Percentiles rank a stretch among this genome's conserved stretches.
These are phyloP conservation scores for Macquaria australasica DNA, from an alignment of 2,113 vertebrate genomes.

Conservation along the genomic window DNA sequence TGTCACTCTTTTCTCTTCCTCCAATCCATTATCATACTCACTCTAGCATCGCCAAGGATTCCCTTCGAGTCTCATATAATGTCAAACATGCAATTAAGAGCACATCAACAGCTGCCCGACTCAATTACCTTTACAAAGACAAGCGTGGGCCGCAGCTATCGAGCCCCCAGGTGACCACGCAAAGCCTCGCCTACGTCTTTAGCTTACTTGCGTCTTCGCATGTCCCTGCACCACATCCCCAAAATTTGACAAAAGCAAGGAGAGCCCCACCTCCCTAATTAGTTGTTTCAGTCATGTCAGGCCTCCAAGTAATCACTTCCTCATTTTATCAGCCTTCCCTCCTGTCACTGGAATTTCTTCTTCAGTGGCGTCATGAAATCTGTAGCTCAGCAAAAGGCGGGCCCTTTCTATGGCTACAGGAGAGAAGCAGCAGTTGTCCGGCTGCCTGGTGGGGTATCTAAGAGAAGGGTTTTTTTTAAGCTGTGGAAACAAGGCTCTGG, in stretches of 20 bases:
- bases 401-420: constrained; percentile 28
- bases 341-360: constrained; percentile 36
- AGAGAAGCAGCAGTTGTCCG: constrained; percentile 49
- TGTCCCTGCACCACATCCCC: neutral
- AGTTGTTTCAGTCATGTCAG: constrained; percentile 28
- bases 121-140: constrained; percentile 56
- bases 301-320: constrained; percentile 21
- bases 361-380: constrained; percentile 33
- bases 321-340: constrained; percentile 14
- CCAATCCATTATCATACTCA: constrained; percentile 42
- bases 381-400: constrained; percentile 13
- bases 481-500: constrained; percentile 34
- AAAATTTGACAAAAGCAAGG: neutral
- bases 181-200: neutral
- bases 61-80: constrained; percentile 62
- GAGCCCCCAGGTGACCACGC: constrained; percentile 14
- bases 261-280: constrained; percentile 15
- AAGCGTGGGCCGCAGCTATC: constrained; percentile 8
- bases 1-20: neutral
- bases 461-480: neutral
- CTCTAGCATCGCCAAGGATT: constrained; percentile 36
- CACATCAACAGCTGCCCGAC: constrained; percentile 63
- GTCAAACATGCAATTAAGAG: constrained; percentile 75
- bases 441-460: constrained; percentile 27
- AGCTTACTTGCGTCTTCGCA: neutral